Percentiles rank a stretch among this genome's conserved stretches.
Evolutionary conservation across 2,888 invertebrate genomes (phyloP).

Genomic region (Idaea aversata): DNA sequence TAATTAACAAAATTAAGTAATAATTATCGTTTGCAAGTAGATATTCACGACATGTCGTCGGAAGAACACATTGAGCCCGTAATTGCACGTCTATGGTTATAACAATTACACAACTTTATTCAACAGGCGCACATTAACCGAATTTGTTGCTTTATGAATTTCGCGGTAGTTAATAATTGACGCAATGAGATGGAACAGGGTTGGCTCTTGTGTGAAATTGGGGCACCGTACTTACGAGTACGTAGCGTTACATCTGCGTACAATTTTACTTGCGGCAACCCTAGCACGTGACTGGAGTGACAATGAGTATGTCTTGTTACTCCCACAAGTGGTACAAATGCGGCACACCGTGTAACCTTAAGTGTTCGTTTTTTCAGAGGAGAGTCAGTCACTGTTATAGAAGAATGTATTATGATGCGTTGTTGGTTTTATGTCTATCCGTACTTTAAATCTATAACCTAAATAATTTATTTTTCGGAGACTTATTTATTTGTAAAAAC

Average conservation of each 20-base stretch:
- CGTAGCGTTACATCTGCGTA: slow-evolving; percentile 56
- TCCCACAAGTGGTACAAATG: slow-evolving; percentile 42
- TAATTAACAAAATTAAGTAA: background rate
- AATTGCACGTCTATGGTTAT: slow-evolving; percentile 5
- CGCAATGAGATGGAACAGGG: slow-evolving; percentile 37
- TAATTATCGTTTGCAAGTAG: background rate
- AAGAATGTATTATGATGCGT: slow-evolving; percentile 22
- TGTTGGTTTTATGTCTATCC: slow-evolving; percentile 10
- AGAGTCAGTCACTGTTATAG: slow-evolving; percentile 17
- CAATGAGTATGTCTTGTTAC: slow-evolving; percentile 47
- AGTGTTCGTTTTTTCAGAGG: slow-evolving; percentile 27
- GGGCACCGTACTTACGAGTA: slow-evolving; percentile 32
- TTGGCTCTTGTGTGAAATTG: slow-evolving; percentile 46
- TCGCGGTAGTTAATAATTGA: slow-evolving; percentile 32
- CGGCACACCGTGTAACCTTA: slow-evolving; percentile 36
- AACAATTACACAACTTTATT: slow-evolving; percentile 11
- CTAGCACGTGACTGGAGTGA: slow-evolving; percentile 55
- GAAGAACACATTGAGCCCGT: background rate
- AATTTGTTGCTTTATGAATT: slow-evolving; percentile 30
- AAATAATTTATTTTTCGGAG: too few species aligned
- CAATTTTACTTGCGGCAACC: slow-evolving; percentile 60
- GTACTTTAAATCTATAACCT: background rate
- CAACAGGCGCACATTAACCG: slow-evolving; percentile 15
- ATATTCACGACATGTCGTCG: background rate
- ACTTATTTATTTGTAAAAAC: too few species aligned